phyloP scores from a whole-genome alignment of 2,888 invertebrate genomes.

The Didymodactylos carnosus region DNA sequence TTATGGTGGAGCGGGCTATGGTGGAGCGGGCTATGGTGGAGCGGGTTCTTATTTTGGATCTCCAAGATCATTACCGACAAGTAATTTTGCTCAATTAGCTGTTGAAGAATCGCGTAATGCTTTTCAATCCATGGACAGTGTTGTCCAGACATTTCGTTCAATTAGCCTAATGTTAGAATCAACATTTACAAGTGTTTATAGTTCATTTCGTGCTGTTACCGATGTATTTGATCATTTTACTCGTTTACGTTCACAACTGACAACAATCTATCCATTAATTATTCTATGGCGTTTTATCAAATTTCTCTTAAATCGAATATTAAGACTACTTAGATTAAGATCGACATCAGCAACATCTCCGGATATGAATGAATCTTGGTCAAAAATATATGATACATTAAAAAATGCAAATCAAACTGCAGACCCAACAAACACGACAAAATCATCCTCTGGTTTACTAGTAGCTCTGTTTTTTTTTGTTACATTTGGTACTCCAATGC shows the following conservation, averaged over 20 bases:
- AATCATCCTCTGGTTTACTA: slow-evolving; percentile 54
- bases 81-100: slow-evolving; percentile 36
- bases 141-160: slow-evolving; percentile 72
- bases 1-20: background rate
- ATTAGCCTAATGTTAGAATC: slow-evolving; percentile 89
- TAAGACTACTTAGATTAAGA: slow-evolving; percentile 41
- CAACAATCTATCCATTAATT: slow-evolving; percentile 66
- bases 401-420: slow-evolving; percentile 7
- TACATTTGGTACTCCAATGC: slow-evolving; percentile 70
- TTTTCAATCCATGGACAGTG: slow-evolving; percentile 76
- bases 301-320: slow-evolving; percentile 58
- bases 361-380: background rate
- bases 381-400: background rate
- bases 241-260: slow-evolving; percentile 56
- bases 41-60: background rate
- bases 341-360: background rate
- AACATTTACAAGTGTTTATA: slow-evolving; percentile 79
- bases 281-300: slow-evolving; percentile 57
- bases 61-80: background rate
- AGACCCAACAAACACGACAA: slow-evolving; percentile 17
- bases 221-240: slow-evolving; percentile 88
- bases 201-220: slow-evolving; percentile 77
- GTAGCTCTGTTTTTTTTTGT: slow-evolving; percentile 68
- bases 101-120: slow-evolving; percentile 76
- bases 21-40: background rate